phyloP scores from a whole-genome alignment of 2,888 invertebrate species.

The Orthosia cruda region DNA sequence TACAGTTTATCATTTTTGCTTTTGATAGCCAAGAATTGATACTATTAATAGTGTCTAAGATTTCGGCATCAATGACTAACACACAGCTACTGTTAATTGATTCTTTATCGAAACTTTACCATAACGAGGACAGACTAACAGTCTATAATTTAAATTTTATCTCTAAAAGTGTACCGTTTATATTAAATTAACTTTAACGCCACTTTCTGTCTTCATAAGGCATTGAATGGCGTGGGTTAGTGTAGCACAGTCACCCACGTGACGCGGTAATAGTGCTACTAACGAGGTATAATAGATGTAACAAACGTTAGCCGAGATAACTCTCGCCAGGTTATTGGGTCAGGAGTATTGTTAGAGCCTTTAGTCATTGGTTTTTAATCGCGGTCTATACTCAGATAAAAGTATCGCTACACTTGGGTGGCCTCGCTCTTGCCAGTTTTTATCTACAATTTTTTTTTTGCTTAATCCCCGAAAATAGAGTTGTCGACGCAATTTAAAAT shows the following conservation, averaged over 20 bases:
- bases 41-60: not conserved
- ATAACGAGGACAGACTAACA: slow-evolving; percentile 20
- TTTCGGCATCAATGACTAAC: slow-evolving; percentile 9
- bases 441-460: slow-evolving; percentile 25
- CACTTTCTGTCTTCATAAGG: slow-evolving; percentile 41
- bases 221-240: slow-evolving; percentile 27
- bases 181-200: slow-evolving; percentile 22
- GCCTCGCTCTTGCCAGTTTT: slow-evolving; percentile 34
- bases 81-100: slow-evolving; percentile 35
- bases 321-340: slow-evolving; percentile 62
- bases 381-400: slow-evolving; percentile 37
- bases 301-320: slow-evolving; percentile 53
- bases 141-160: slow-evolving; percentile 36
- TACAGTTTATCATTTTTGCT: not conserved
- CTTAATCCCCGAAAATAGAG: slow-evolving; percentile 15
- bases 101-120: slow-evolving; percentile 37
- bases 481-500: slow-evolving; percentile 11
- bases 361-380: slow-evolving; percentile 54
- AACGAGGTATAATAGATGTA: slow-evolving; percentile 58
- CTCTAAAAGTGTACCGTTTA: slow-evolving; percentile 26
- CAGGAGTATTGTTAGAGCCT: slow-evolving; percentile 51
- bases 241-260: slow-evolving; percentile 38
- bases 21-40: slow-evolving; percentile 13
- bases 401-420: slow-evolving; percentile 49
- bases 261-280: slow-evolving; percentile 36